Evolutionary conservation across 1,140 invertebrate genomes (phyloP).

Genomic region (Periplaneta americana): DNA sequence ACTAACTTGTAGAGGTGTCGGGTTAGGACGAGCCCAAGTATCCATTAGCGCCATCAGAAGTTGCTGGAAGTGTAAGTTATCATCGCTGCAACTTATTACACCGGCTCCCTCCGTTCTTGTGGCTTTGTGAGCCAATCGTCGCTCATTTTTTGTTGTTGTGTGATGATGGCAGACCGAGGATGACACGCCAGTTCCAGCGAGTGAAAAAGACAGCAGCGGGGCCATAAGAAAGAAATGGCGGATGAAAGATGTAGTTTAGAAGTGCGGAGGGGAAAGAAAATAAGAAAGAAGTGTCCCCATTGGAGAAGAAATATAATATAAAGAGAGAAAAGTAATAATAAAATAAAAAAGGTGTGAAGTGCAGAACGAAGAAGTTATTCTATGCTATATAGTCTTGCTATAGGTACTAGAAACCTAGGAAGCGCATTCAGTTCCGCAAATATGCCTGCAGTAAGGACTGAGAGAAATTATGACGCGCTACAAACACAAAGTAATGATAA

Average conservation of each 20-base stretch:
- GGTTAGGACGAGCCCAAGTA: neutral
- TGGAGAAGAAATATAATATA: neutral
- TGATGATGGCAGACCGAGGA: neutral
- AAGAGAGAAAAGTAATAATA: slow-evolving; percentile 10
- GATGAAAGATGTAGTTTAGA: slow-evolving; percentile 13
- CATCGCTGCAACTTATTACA: slow-evolving; percentile 7
- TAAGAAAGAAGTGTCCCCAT: slow-evolving; percentile 3
- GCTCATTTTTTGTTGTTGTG: slow-evolving; percentile 8
- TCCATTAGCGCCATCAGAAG: neutral
- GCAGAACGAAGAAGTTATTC: neutral
- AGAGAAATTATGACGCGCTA: no score
- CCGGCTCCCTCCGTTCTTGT: neutral
- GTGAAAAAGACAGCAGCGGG: neutral
- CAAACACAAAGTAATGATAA: no score
- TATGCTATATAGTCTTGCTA: neutral
- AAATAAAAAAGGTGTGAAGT: slow-evolving; percentile 10
- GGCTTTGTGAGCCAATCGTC: slow-evolving; percentile 15
- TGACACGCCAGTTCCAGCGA: neutral
- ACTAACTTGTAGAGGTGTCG: neutral
- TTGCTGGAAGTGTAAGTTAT: slow-evolving; percentile 13
- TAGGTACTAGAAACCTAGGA: neutral
- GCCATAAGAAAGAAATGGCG: slow-evolving; percentile 3
- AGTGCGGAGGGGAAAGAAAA: slow-evolving; percentile 8
- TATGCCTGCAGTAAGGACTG: no score
- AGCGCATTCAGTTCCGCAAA: no score